Percentiles rank a stretch among this genome's conserved stretches.
Evolutionary conservation across 2,113 vertebrate genomes (phyloP).

Genomic region (Martes martes): DNA sequence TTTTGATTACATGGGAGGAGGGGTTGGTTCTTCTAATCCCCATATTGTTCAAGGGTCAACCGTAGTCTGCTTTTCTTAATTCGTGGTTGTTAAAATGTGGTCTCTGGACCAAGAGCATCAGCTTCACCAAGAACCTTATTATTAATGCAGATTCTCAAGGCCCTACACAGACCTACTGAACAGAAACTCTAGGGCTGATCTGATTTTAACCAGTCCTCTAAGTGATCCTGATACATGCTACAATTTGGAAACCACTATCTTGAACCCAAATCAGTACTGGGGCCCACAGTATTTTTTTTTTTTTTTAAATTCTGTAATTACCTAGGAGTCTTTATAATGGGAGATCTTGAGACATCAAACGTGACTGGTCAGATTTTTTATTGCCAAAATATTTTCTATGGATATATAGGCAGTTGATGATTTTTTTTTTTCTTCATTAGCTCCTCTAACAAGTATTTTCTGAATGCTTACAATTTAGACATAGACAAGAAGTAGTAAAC

Average conservation of each 20-base stretch:
- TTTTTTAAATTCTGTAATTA: background rate
- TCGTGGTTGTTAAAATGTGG: background rate
- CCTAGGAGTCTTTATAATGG: background rate
- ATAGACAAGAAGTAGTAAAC: background rate
- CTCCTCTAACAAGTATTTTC: conserved; percentile 4
- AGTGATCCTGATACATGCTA: background rate
- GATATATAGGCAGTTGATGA: background rate
- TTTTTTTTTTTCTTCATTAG: background rate
- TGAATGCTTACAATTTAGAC: background rate
- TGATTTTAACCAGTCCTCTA: background rate
- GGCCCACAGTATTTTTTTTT: background rate
- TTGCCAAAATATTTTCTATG: conserved; percentile 4
- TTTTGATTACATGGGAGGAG: background rate
- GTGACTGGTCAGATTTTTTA: conserved; percentile 25
- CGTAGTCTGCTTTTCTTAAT: background rate
- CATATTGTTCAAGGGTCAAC: background rate
- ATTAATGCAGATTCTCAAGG: background rate
- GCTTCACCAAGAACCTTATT: background rate
- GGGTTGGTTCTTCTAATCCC: background rate
- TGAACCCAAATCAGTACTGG: background rate
- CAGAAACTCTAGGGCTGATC: background rate
- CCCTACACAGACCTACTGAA: background rate
- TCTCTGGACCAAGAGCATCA: background rate
- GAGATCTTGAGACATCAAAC: background rate
- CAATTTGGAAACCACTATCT: background rate